phyloP scores from a whole-genome alignment of 2,113 vertebrate genomes.

The Muscicapa adusta region DNA sequence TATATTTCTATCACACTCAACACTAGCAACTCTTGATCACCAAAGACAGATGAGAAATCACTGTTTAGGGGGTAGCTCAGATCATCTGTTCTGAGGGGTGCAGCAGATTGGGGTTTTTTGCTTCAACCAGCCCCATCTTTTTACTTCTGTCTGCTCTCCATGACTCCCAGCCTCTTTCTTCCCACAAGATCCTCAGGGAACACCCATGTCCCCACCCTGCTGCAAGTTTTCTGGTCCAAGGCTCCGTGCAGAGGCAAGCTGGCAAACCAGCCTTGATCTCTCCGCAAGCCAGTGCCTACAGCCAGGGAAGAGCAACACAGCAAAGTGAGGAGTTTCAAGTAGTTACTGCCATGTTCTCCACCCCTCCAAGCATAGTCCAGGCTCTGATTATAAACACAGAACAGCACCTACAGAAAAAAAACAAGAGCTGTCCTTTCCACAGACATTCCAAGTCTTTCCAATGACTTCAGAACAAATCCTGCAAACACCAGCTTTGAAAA shows the following conservation, averaged over 20 bases:
- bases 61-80: neutral
- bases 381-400: neutral
- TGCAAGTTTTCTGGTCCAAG: neutral
- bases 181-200: neutral
- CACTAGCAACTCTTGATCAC: neutral
- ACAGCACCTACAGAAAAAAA: neutral
- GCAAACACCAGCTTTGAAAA: neutral
- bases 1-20: neutral
- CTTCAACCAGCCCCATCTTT: neutral
- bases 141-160: neutral
- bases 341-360: neutral
- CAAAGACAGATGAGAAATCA: neutral
- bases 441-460: neutral
- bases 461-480: neutral
- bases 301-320: neutral
- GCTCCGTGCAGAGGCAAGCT: neutral
- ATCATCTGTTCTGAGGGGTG: neutral
- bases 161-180: neutral
- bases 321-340: neutral
- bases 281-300: neutral
- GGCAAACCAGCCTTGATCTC: neutral
- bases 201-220: neutral
- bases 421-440: neutral
- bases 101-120: neutral
- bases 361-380: neutral